These are phyloP conservation scores for Galerucella pusilla DNA, from an alignment of 2,888 invertebrate genomes.

Conservation along the genomic window DNA sequence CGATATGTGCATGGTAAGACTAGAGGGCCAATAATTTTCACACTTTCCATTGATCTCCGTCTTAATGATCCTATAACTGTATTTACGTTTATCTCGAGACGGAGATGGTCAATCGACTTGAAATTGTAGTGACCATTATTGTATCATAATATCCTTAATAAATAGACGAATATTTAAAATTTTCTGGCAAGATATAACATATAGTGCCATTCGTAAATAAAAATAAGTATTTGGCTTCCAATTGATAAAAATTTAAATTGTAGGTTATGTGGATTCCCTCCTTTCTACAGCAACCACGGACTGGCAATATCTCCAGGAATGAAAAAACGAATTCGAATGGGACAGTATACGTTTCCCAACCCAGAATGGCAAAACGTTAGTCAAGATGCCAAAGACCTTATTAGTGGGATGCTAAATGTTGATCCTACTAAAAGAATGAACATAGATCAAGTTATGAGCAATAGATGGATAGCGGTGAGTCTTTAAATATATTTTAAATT, in stretches of 20 bases:
- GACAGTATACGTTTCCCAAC: constrained; percentile 97
- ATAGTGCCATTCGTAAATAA: too few species aligned
- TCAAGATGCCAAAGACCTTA: constrained; percentile 93
- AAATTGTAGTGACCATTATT: too few species aligned
- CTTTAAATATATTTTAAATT: too few species aligned
- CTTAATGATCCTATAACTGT: too few species aligned
- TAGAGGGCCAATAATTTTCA: too few species aligned
- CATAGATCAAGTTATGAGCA: constrained; percentile 90
- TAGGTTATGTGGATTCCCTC: constrained; percentile 95
- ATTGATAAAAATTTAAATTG: constrained; percentile 32
- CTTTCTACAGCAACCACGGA: constrained; percentile 98
- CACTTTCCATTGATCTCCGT: too few species aligned
- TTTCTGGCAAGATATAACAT: too few species aligned
- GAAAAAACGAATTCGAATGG: constrained; percentile 95
- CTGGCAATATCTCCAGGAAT: constrained; percentile 98
- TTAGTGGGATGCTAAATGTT: constrained; percentile 92
- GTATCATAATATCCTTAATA: too few species aligned
- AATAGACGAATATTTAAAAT: too few species aligned
- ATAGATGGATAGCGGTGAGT: constrained; percentile 87
- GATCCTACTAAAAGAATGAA: constrained; percentile 90
- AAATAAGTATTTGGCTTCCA: not conserved
- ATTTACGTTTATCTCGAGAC: too few species aligned
- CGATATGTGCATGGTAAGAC: too few species aligned
- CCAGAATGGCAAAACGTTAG: constrained; percentile 97
- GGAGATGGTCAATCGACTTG: too few species aligned